Evolutionary conservation across 2,888 invertebrate species (phyloP), one percentile per base, ranked within the genome.

Genomic region (Rhamphomyia laevipes): DNA sequence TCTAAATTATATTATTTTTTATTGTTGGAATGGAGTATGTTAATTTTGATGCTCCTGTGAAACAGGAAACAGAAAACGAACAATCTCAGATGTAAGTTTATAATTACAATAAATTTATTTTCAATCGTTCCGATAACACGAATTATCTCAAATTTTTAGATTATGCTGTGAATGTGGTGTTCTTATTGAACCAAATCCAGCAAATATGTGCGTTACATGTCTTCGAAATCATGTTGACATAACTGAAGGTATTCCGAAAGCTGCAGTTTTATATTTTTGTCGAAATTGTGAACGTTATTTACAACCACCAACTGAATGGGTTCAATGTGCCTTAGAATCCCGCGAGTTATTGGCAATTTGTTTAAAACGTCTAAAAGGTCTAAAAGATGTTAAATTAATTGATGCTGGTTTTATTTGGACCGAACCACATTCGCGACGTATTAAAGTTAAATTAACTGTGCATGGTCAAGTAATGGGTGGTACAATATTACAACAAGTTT

Each of bases 321-420:
- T 93, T 13, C 78, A 78, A 6, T 86, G 84, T 56, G 74, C 84
- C 0, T 70, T 95, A n/a, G 95, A 96, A 70, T 96, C 95, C 0
- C 76, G 87, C 17, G 95, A 96, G 68, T 74, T 97, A 2, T 73
- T 97, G 2, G 79, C 87, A 0, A 68, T 99, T 1, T 99, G 99
- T 61, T 74, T 99, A 46, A 94, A 95, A 66, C 89, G 86, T 63
- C 69, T 99, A 21, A 96, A 88, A 68, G 92, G 92, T 1, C 73
- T 97, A 9, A 86, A 81, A 61, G 80, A 86, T 64, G 88, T 97
- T 0, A 89, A 93, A 63, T 74, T 99, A 15, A 76, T 96, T 48
- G 97, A 99, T 76, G 99, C 99, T 38, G 84, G 86, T 1, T 99
- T 99, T 74, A 81, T 95, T 4, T 99, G 97, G 97, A 99, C 99